phyloP scores from a whole-genome alignment of 1,140 invertebrate genomes.

The Pomacea maculata region DNA sequence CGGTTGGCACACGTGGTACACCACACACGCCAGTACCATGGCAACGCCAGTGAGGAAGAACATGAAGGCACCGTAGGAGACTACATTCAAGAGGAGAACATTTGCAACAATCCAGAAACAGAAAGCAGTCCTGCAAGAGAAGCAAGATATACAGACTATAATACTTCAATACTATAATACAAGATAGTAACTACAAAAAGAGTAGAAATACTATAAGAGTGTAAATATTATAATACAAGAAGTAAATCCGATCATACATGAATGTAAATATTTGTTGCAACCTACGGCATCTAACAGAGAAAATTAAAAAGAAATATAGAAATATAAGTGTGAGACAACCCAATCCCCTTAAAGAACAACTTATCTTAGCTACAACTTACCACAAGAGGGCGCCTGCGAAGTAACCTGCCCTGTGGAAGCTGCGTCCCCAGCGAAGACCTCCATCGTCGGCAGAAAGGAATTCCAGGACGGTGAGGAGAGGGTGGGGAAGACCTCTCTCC shows the following conservation, averaged over 20 bases:
- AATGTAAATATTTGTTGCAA: too few relatives aligned
- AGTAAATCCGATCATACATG: too few relatives aligned
- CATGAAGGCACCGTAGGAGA: slow-evolving; percentile 49
- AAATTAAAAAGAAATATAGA: not conserved
- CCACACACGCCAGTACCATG: slow-evolving; percentile 45
- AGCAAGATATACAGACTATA: not conserved
- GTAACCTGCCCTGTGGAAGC: slow-evolving; percentile 44
- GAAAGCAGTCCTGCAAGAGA: slow-evolving; percentile 48
- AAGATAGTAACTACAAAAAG: too few relatives aligned
- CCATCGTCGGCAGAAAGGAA: slow-evolving; percentile 49
- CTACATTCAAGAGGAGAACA: slow-evolving; percentile 46
- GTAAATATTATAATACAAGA: too few relatives aligned
- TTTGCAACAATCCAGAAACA: slow-evolving; percentile 51
- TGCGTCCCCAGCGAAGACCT: slow-evolving; percentile 45
- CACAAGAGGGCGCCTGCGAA: slow-evolving; percentile 48
- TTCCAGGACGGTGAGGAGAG: slow-evolving; percentile 46
- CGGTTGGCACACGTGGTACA: slow-evolving; percentile 48
- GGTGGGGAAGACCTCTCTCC: slow-evolving; percentile 46
- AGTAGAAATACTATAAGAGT: too few relatives aligned
- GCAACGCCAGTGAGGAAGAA: slow-evolving; percentile 43
- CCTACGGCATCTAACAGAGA: not conserved
- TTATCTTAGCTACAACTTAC: slow-evolving; percentile 28
- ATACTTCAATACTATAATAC: too few relatives aligned
- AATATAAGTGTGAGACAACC: not conserved
- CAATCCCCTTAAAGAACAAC: not conserved